phyloP scores from a whole-genome alignment of 2,888 invertebrate species.

The Ceriagrion tenellum region DNA sequence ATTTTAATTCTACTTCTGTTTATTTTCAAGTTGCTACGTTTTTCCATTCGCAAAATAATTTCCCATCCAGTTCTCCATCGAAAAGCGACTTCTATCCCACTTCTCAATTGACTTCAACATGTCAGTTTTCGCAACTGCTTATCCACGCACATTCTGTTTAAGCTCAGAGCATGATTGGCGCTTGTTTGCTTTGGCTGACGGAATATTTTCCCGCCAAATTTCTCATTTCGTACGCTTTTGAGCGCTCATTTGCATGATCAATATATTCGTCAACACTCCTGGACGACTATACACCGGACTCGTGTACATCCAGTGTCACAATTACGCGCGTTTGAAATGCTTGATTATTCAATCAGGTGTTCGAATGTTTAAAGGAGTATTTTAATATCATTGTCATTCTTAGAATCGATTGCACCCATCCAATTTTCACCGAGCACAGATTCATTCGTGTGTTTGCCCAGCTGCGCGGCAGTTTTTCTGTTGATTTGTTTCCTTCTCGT shows the following conservation, averaged over 20 bases:
- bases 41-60: not conserved
- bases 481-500: not conserved
- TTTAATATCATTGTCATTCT: slow-evolving; percentile 1
- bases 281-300: not conserved
- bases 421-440: not conserved
- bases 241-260: not conserved
- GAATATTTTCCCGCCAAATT: slow-evolving; percentile 23
- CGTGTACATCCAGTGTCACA: slow-evolving; percentile 8
- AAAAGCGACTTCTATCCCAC: not conserved
- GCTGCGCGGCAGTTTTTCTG: not conserved
- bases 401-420: not conserved
- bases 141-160: not conserved
- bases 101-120: not conserved
- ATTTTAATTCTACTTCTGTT: too few species aligned
- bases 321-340: not conserved
- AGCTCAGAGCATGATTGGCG: not conserved
- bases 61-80: not conserved
- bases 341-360: slow-evolving; percentile 22
- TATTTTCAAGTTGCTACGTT: too few species aligned
- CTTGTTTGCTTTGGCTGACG: not conserved
- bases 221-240: slow-evolving; percentile 16
- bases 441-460: not conserved
- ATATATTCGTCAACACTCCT: not conserved
- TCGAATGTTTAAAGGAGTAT: not conserved
- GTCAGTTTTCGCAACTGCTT: not conserved